phyloP scores from a whole-genome alignment of 2,797 vertebrate species.

The Paedocypris micromegethes region DNA sequence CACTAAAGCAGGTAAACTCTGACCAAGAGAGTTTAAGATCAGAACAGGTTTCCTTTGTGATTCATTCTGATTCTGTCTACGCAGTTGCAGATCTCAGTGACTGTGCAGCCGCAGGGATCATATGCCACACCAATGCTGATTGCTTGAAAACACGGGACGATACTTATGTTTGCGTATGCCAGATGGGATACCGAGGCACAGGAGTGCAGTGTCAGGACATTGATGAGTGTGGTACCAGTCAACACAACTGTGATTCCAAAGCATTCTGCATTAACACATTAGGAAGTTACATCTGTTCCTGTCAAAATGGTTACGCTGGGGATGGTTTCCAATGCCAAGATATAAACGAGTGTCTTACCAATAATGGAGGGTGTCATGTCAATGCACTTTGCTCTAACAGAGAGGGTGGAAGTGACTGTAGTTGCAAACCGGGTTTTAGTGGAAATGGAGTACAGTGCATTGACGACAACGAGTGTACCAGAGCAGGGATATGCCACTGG shows the following conservation, averaged over 20 bases:
- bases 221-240: constrained; percentile 65
- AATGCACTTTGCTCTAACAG: constrained; percentile 67
- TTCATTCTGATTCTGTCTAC: neutral
- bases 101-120: constrained; percentile 58
- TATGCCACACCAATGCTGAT: constrained; percentile 63
- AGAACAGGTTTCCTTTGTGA: neutral
- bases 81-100: constrained; percentile 54
- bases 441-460: constrained; percentile 68
- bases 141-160: constrained; percentile 59
- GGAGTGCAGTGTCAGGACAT: constrained; percentile 68
- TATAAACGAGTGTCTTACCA: constrained; percentile 67
- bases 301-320: constrained; percentile 66
- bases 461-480: constrained; percentile 69
- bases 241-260: constrained; percentile 62
- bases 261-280: constrained; percentile 67
- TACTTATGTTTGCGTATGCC: constrained; percentile 64
- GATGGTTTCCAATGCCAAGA: constrained; percentile 69
- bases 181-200: constrained; percentile 64
- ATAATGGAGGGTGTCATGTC: constrained; percentile 69
- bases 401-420: constrained; percentile 64
- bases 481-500: constrained; percentile 69
- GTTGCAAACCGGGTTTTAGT: constrained; percentile 66
- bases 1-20: constrained; percentile 55
- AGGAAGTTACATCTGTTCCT: constrained; percentile 70
- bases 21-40: constrained; percentile 23